Conservation (phyloP, 2,797 vertebrate species). For the Peromyscus nudipes region DNA sequence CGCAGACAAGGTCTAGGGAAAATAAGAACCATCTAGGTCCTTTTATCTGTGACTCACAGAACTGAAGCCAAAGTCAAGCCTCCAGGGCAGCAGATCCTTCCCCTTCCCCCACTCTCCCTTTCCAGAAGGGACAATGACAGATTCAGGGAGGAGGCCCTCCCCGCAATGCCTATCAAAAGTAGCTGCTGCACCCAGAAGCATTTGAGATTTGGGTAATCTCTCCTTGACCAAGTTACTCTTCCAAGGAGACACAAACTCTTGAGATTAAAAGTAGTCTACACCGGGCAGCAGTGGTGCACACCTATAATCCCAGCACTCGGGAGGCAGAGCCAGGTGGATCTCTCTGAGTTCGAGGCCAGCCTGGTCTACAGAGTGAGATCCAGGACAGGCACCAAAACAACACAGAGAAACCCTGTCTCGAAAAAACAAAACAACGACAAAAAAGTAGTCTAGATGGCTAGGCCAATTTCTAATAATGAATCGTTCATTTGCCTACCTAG, state of each 20-base stretch:
- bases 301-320: too few species aligned
- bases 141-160: not conserved
- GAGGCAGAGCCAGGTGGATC: too few species aligned
- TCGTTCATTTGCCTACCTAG: not conserved
- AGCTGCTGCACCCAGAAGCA: not conserved
- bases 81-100: not conserved
- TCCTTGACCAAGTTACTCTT: constrained; percentile 6
- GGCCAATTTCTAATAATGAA: not conserved
- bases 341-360: too few species aligned
- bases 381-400: too few species aligned
- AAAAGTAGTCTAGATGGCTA: not conserved
- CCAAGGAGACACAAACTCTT: not conserved
- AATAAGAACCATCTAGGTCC: not conserved
- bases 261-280: not conserved
- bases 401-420: too few species aligned
- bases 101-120: not conserved
- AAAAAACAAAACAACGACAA: too few species aligned
- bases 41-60: not conserved
- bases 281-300: too few species aligned
- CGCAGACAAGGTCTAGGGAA: not conserved
- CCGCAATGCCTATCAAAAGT: not conserved
- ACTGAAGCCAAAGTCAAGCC: not conserved
- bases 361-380: too few species aligned
- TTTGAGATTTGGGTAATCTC: not conserved
- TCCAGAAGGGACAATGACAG: not conserved